Conservation (phyloP, 2,113 vertebrate genomes). For the Tyrannus savana region DNA sequence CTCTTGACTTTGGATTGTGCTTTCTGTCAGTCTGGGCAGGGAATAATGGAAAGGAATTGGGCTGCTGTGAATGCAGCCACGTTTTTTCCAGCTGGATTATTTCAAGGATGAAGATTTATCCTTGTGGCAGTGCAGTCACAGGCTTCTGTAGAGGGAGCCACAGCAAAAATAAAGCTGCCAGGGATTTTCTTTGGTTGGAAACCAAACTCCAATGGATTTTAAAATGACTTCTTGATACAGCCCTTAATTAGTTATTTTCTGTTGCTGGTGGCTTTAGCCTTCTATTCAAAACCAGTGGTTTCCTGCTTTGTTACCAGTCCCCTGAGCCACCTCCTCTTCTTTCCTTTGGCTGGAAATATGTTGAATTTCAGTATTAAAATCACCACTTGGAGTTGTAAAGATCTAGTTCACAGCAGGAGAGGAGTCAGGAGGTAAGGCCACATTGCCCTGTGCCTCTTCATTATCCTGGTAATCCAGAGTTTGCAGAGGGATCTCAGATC, state of each 20-base stretch:
- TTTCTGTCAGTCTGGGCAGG: neutral
- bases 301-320: neutral
- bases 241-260: neutral
- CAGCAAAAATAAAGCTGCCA: neutral
- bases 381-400: neutral
- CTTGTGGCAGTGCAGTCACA: neutral
- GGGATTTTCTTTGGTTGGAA: neutral
- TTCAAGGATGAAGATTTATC: neutral
- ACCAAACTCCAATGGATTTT: neutral
- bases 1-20: neutral
- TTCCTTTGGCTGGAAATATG: conserved; percentile 3
- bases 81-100: neutral
- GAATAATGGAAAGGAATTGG: neutral
- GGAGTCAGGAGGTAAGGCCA: neutral
- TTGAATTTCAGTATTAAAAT: conserved; percentile 12
- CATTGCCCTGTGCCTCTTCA: neutral
- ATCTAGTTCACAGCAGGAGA: neutral
- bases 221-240: neutral
- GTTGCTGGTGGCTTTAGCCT: neutral
- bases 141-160: neutral
- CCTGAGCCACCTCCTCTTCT: neutral
- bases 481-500: neutral
- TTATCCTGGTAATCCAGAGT: neutral
- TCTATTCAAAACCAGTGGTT: neutral
- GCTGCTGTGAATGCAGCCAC: neutral